Conservation (phyloP, 2,888 invertebrate genomes). For the Caenorhabditis uteleia region DNA sequence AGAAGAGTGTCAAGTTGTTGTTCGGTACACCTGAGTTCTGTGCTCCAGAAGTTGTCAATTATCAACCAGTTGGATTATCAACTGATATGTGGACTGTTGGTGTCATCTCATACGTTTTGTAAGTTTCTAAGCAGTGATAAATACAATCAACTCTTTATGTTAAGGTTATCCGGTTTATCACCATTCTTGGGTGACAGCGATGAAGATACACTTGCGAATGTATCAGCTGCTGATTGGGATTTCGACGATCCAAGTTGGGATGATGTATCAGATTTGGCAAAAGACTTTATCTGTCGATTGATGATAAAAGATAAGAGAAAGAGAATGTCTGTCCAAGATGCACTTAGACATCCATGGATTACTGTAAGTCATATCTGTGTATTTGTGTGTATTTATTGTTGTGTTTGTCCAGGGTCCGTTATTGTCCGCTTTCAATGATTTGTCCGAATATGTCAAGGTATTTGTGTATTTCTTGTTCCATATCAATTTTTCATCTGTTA, state of each 20-base stretch:
- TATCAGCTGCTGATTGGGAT: conserved; percentile 94
- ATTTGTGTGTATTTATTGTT: conserved; percentile 6
- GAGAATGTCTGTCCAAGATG: conserved; percentile 72
- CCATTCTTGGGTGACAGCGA: conserved; percentile 98
- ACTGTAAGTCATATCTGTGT: conserved; percentile 69
- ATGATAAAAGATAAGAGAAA: conserved; percentile 85
- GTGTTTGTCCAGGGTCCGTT: conserved; percentile 64
- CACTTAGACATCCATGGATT: conserved; percentile 72
- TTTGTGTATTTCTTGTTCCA: conserved; percentile 53
- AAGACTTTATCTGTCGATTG: conserved; percentile 91
- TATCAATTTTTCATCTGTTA: not conserved
- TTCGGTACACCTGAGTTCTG: conserved; percentile 73
- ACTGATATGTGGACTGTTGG: conserved; percentile 73
- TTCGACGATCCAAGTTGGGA: conserved; percentile 96
- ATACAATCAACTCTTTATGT: not conserved
- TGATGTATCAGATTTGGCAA: conserved; percentile 89
- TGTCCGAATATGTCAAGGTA: conserved; percentile 69
- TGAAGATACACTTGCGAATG: conserved; percentile 97
- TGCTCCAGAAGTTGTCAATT: conserved; percentile 72
- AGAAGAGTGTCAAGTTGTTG: conserved; percentile 70
- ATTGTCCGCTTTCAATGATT: conserved; percentile 68
- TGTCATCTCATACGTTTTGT: conserved; percentile 72
- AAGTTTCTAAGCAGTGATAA: conserved; percentile 46
- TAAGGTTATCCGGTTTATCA: conserved; percentile 84
- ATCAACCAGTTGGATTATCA: conserved; percentile 71